Conservation (phyloP, 2,113 vertebrate species). For the Hiodon tergisus region DNA sequence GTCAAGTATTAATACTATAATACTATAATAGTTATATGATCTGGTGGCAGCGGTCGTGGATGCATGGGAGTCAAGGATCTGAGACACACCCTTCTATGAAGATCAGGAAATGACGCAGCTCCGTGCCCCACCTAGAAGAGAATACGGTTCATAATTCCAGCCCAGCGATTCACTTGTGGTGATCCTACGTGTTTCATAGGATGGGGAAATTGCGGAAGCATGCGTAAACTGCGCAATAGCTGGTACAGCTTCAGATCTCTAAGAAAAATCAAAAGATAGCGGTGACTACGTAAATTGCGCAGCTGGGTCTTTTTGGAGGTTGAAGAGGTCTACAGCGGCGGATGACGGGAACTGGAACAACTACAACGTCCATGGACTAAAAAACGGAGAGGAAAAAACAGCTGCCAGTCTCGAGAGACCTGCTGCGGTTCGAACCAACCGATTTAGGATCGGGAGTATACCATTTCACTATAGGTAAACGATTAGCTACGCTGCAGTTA, state of each 20-base stretch:
- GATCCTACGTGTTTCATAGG: neutral
- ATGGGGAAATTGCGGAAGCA: conserved; percentile 27
- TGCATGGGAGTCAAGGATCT: neutral
- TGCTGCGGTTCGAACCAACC: conserved; percentile 22
- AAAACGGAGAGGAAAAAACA: conserved; percentile 30
- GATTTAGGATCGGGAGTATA: conserved; percentile 43
- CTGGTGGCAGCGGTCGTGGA: neutral
- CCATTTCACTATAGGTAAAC: conserved; percentile 4
- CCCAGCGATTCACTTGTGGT: conserved; percentile 34
- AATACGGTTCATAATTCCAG: conserved; percentile 39
- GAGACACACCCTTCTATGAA: conserved; percentile 10
- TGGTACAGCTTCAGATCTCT: neutral
- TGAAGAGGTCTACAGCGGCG: neutral
- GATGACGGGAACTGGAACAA: conserved; percentile 28
- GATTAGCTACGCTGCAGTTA: conserved; percentile 14
- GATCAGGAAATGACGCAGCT: conserved; percentile 27
- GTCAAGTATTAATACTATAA: too few relatives aligned
- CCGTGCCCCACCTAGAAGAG: conserved; percentile 3
- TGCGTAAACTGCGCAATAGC: conserved; percentile 33
- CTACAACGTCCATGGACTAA: conserved; percentile 33
- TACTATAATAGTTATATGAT: too few relatives aligned
- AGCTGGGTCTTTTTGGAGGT: neutral
- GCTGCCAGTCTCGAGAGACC: conserved; percentile 38
- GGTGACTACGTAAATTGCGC: conserved; percentile 18
- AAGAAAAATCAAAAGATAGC: conserved; percentile 6